A percentile compares a stretch with the other conserved stretches of the same genome.
phyloP scores from a whole-genome alignment of 2,888 invertebrate genomes.

The Dryadula phaetusa region DNA sequence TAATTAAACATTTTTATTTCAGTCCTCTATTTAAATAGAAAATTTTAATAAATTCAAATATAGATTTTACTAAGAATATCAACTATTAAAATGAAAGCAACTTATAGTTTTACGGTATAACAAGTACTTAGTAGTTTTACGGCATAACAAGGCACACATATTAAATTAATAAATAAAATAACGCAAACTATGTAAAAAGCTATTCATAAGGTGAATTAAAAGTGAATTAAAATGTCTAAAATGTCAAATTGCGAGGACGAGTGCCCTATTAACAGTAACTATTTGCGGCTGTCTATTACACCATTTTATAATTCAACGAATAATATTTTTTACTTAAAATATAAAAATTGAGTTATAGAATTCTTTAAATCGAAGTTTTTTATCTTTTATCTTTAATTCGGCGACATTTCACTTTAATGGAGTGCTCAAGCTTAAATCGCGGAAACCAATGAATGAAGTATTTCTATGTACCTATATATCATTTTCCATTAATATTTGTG shows the following conservation, averaged over 20 bases:
- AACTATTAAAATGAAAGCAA: constrained; percentile 51
- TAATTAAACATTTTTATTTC: no score
- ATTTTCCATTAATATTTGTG: no score
- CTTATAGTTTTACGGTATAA: constrained; percentile 64
- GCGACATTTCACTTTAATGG: not conserved
- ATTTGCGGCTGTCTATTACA: constrained; percentile 54
- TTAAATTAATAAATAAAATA: constrained; percentile 80
- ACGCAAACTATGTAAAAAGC: constrained; percentile 79
- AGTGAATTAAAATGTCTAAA: constrained; percentile 80
- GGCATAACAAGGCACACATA: constrained; percentile 71
- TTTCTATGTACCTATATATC: no score
- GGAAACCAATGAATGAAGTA: no score
- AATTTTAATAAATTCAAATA: constrained; percentile 46
- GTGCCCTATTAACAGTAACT: constrained; percentile 68
- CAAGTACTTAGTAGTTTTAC: constrained; percentile 61
- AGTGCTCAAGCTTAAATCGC: no score
- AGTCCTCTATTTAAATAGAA: not conserved
- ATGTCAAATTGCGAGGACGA: constrained; percentile 79
- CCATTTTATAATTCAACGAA: no score
- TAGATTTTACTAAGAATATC: constrained; percentile 52
- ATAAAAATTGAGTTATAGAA: no score
- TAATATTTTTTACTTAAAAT: no score
- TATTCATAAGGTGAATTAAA: constrained; percentile 79
- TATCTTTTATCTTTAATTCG: not conserved
- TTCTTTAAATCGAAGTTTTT: not conserved